Evolutionary conservation across 2,113 vertebrate genomes (phyloP).

Genomic region (Mola mola): DNA sequence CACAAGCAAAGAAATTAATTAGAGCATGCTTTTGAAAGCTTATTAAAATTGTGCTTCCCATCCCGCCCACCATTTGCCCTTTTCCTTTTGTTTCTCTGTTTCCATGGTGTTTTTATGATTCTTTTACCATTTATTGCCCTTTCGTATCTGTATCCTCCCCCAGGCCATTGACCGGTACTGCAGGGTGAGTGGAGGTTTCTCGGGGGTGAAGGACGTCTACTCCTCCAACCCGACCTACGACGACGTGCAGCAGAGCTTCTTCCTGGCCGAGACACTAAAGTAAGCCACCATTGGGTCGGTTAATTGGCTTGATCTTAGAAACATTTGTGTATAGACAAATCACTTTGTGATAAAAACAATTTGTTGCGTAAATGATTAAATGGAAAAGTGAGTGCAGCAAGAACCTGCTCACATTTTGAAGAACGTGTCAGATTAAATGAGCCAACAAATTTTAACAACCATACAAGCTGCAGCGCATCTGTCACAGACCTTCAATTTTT

Average conservation of each 20-base stretch:
- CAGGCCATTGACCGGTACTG: slow-evolving; percentile 98
- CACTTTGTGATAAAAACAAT: too few relatives aligned
- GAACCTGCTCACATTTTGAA: too few relatives aligned
- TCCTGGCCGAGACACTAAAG: slow-evolving; percentile 98
- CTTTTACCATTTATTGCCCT: neutral
- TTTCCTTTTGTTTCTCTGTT: neutral
- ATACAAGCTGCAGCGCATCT: too few relatives aligned
- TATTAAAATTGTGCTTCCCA: slow-evolving; percentile 44
- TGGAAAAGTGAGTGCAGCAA: too few relatives aligned
- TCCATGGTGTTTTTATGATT: neutral
- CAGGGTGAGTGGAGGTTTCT: slow-evolving; percentile 94
- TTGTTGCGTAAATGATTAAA: too few relatives aligned
- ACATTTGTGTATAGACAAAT: too few relatives aligned
- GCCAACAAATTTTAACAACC: too few relatives aligned
- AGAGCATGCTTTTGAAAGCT: slow-evolving; percentile 58
- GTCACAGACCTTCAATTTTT: too few relatives aligned
- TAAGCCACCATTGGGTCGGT: too few relatives aligned
- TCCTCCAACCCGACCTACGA: slow-evolving; percentile 93
- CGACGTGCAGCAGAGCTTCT: slow-evolving; percentile 99
- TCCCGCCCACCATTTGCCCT: slow-evolving; percentile 9
- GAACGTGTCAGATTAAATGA: too few relatives aligned
- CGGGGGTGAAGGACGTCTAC: slow-evolving; percentile 97
- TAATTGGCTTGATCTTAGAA: too few relatives aligned
- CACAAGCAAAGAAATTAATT: slow-evolving; percentile 67
- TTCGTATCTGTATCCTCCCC: slow-evolving; percentile 16